Base-by-base conservation (phyloP, 2,797 vertebrate genomes). In the Percopsis omiscomaycus region DNA sequence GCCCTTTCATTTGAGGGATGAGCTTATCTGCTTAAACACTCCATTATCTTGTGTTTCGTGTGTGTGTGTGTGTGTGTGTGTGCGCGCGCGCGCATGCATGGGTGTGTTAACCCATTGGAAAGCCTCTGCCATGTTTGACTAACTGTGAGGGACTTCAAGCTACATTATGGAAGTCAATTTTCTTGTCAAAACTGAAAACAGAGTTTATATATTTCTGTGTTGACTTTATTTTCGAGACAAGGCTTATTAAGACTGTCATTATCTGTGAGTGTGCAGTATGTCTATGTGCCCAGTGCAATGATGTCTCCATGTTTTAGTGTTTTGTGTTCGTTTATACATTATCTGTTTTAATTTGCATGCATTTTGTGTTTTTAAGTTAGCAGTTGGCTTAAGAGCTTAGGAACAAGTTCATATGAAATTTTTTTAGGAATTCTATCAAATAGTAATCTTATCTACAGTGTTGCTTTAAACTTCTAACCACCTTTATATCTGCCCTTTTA, bases 401-500 rank as follows among this genome's bases (percentile, higher is more conserved):
- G 5, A 37, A 37, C 8, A 8, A 37, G 32, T 37, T 37, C 3
- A 37, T 37, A 37, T 37, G 32, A 37, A 5, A 28, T 14, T 28
- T 42, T 48, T 2, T 55, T 44, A 48, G 44, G 64, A 58, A 59
- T 32, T 28, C 15, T 51, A 56, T 50, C 57, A 63, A 51, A 37
- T 22, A 59, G 61, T 49, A 32, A 46, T 56, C n/a, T 56, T 22
- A 56, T 56, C 37, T 16, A 45, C 22, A 44, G 15, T 29, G 2
- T 49, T 10, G 50, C 15, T 63, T 55, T 60, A 22, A 22, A 22
- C 22, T 22, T 22, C 22, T 49, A 56, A 32, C 44, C 11, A 65
- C 45, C 45, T 55, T 61, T 52, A 61, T 62, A 61, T 55, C 53
- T 50, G 46, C 46, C 28, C 63, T 58, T 71, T 66, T 55, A 72